Percentiles rank a stretch among this genome's conserved stretches.
These are phyloP conservation scores for Tridacna crocea DNA, from an alignment of 2,888 invertebrate species.

Conservation along the genomic window DNA sequence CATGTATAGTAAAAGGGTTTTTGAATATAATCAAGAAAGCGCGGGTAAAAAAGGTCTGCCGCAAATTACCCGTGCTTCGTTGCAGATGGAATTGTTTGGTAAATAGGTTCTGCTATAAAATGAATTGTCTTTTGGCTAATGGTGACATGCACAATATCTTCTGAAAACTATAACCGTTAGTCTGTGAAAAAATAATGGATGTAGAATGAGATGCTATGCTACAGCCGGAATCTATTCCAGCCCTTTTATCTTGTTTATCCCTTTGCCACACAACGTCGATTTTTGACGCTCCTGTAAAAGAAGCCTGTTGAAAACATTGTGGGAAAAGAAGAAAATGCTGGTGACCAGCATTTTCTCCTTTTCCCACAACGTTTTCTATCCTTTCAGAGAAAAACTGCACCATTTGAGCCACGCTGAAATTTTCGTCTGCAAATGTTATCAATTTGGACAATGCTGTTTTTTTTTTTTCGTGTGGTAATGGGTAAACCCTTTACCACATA, in stretches of 20 bases:
- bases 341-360: too few relatives aligned
- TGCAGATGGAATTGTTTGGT: constrained; percentile 54
- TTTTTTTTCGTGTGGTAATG: too few relatives aligned
- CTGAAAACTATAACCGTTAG: constrained; percentile 29
- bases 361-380: too few relatives aligned
- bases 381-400: too few relatives aligned
- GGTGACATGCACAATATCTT: constrained; percentile 34
- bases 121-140: constrained; percentile 44
- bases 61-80: constrained; percentile 52
- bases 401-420: too few relatives aligned
- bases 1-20: too few relatives aligned
- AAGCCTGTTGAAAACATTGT: too few relatives aligned
- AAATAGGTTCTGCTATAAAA: constrained; percentile 49
- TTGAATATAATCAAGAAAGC: too few relatives aligned
- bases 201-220: constrained; percentile 20
- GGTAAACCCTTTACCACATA: too few relatives aligned
- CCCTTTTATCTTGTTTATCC: neutral
- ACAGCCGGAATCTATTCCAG: constrained; percentile 9
- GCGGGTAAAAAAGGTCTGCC: constrained; percentile 48
- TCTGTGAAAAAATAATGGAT: constrained; percentile 5
- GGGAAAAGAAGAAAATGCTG: too few relatives aligned
- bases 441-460: too few relatives aligned
- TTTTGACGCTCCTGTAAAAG: neutral
- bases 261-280: neutral
- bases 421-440: too few relatives aligned